Percentiles rank a stretch among this genome's conserved stretches.
Evolutionary conservation across 2,113 vertebrate species (phyloP).

Genomic region (Ptilonorhynchus violaceus): DNA sequence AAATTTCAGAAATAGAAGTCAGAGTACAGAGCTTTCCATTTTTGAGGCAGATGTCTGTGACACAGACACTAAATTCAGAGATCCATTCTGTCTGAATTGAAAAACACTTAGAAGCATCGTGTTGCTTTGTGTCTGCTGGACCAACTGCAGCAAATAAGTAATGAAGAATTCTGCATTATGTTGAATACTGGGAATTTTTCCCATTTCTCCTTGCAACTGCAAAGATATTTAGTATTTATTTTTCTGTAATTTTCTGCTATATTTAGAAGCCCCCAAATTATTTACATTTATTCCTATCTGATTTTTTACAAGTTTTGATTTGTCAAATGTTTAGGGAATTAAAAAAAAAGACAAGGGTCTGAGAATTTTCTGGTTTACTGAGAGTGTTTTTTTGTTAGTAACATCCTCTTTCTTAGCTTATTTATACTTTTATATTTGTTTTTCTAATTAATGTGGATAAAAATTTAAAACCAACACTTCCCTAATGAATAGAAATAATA

Average conservation of each 20-base stretch:
- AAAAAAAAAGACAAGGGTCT: not conserved
- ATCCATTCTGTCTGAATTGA: not conserved
- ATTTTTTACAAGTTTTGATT: not conserved
- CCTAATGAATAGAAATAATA: not conserved
- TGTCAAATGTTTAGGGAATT: not conserved
- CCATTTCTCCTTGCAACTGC: not conserved
- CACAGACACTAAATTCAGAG: not conserved
- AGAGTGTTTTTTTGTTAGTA: not conserved
- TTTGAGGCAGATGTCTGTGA: not conserved
- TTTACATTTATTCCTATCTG: not conserved
- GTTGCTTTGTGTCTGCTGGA: not conserved
- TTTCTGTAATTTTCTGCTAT: not conserved
- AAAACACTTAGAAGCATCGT: not conserved
- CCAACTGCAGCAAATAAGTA: not conserved
- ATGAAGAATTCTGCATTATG: not conserved
- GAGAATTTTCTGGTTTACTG: not conserved
- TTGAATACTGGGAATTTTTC: not conserved
- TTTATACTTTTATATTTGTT: not conserved
- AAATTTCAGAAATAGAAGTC: conserved; percentile 5
- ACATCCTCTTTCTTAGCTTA: not conserved
- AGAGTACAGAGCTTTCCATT: not conserved
- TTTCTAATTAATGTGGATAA: not conserved
- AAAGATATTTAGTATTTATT: not conserved
- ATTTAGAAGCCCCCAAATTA: not conserved
- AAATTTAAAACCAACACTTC: not conserved